A percentile compares a stretch with the other conserved stretches of the same genome.
Conservation (phyloP, 2,797 vertebrate genomes). For the Halcyon smyrnensis region DNA sequence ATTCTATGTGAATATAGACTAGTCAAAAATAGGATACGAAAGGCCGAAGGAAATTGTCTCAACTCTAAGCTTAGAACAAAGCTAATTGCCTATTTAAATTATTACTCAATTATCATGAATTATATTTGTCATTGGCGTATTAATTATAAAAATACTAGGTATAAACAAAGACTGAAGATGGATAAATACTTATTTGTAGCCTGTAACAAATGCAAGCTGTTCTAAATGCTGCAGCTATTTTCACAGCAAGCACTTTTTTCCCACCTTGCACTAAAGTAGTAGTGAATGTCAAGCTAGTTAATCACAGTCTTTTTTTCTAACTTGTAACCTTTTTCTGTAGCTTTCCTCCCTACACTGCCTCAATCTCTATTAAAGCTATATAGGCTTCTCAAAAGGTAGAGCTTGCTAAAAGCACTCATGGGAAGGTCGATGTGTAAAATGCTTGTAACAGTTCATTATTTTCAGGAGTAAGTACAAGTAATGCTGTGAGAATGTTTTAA, state of each 20-base stretch:
- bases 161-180: neutral
- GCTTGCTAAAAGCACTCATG: conserved; percentile 66
- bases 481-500: neutral
- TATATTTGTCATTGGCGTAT: neutral
- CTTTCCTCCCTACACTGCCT: conserved; percentile 26
- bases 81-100: neutral
- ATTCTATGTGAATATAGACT: neutral
- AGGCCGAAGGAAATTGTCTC: neutral
- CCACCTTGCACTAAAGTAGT: neutral
- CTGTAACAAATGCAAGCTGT: neutral
- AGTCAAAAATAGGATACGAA: neutral
- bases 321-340: conserved; percentile 45
- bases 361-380: conserved; percentile 53
- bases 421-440: conserved; percentile 55
- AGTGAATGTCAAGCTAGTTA: conserved; percentile 69
- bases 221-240: neutral
- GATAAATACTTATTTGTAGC: neutral
- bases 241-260: conserved; percentile 1
- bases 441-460: conserved; percentile 61
- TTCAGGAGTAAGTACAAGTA: conserved; percentile 29
- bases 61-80: neutral
- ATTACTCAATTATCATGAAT: neutral
- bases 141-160: neutral
- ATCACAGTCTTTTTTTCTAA: conserved; percentile 27
- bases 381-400: conserved; percentile 34